These are phyloP conservation scores for Allacma fusca DNA, from an alignment of 2,888 invertebrate genomes.

Conservation along the genomic window DNA sequence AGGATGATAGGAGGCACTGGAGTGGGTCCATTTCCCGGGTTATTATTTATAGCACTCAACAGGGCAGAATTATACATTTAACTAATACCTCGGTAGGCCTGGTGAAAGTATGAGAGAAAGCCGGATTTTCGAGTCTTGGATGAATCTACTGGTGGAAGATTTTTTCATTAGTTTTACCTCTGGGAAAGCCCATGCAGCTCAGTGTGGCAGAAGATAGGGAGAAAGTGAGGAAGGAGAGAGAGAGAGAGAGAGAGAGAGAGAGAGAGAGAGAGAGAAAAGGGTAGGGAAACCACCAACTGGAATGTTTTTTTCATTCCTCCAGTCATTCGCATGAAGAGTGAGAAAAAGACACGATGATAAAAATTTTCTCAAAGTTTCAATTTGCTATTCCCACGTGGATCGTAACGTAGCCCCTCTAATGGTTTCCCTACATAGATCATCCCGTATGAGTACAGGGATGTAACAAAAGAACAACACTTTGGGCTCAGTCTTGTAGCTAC, in stretches of 20 bases:
- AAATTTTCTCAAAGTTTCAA: slow-evolving; percentile 42
- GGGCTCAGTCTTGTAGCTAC: too few species aligned
- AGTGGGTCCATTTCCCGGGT: too few species aligned
- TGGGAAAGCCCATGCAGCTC: neutral
- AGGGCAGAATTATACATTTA: too few species aligned
- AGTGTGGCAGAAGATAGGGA: neutral
- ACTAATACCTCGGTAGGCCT: too few species aligned
- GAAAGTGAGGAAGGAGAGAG: neutral
- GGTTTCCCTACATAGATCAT: slow-evolving; percentile 23
- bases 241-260: neutral
- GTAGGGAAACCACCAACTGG: slow-evolving; percentile 10
- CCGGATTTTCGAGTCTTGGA: too few species aligned
- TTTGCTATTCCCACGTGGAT: slow-evolving; percentile 44
- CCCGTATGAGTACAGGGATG: neutral
- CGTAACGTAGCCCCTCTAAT: slow-evolving; percentile 36
- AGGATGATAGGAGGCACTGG: too few species aligned
- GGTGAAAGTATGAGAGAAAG: too few species aligned
- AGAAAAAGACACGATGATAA: slow-evolving; percentile 38
- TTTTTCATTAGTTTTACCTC: slow-evolving; percentile 26
- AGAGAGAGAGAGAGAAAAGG: neutral
- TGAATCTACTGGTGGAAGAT: neutral
- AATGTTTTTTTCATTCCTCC: slow-evolving; percentile 3
- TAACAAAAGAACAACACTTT: too few species aligned
- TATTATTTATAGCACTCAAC: too few species aligned
- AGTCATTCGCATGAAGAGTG: slow-evolving; percentile 18